Base-by-base conservation (phyloP, 2,113 vertebrate genomes). In the Mus spicilegus region DNA sequence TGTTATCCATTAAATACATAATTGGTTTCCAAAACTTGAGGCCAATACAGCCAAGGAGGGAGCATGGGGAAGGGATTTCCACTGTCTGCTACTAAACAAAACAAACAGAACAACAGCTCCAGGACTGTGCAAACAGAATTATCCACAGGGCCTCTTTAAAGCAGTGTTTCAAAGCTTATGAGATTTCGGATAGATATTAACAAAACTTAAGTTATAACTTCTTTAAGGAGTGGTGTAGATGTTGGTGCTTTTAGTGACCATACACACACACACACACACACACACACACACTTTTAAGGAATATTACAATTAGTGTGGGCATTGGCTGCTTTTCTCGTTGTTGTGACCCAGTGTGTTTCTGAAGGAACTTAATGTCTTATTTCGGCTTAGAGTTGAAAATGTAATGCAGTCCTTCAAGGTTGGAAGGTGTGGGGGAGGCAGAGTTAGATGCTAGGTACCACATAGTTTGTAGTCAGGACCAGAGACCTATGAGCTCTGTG, bases 1-100 rank as follows among this genome's bases (percentile, higher is more conserved):
- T 97, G 96, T 97, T 97, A 95, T 39, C 54, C 94, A 96, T 97
- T 97, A 96, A 90, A 87, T 89, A 77, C 91, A 91, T 95, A 97
- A 97, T 96, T 96, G 88, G 42, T 94, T 97, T 97, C 86, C n/a
- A 94, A 97, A 96, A 91, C 0, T 0, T 70, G 54, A 95, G 65
- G 39, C 89, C 95, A 63, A 89, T 92, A 75, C 49, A 87, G 91
- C 94, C 96, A 97, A 96, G 86, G 87, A 96, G 96, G 95, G 93
- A 42, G 42, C 82, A 82, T 94, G 73, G 85, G 36, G 63, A 90
- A 87, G 88, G 72, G 73, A 92, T 88, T 93, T 61, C 61, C 20
- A 95, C 56, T 58, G 14, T 86, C 49, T 46, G 81, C 9, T 96
- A 70, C 92, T 82, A 70, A 90, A 70, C 33, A 80, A 91, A 92